Evolutionary conservation across 2,113 vertebrate genomes (phyloP), one percentile per base, ranked within the genome.

Genomic region (Centropristis striata): DNA sequence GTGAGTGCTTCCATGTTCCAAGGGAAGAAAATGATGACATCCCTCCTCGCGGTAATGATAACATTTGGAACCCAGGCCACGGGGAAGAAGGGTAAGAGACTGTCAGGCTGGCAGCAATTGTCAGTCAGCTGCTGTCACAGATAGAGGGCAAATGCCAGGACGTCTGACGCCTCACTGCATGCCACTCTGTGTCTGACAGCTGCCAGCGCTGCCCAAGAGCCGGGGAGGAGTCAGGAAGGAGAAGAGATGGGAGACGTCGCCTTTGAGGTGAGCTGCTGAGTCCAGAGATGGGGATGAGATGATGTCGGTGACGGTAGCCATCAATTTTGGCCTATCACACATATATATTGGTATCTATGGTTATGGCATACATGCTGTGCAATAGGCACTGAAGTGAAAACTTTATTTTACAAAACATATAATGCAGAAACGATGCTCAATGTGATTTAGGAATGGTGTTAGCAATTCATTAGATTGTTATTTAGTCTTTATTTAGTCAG

Each of bases 41-140:
- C 59, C 75, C 77, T 74, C 68, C 85, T 84, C 44, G 36, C 74
- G 50, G 84, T 91, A 90, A 90, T 93, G 87, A 90, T 89, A 92
- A 91, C 87, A 89, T 90, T 92, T 86, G 75, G 84, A 90, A 83
- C 77, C 79, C 66, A 21, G 86, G 81, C 87, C 88, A 79, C 23
- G 61, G 76, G 57, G 39, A 89, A 69, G 80, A 73, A 36, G 64
- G 80, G 66, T 68, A 79, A 86, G 75, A 81, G 75, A 85, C 85
- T 69, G 84, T 89, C 78, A 78, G 72, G 54, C 85, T 83, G 89
- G 80, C 78, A 86, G 84, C 75, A 75, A 88, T 80, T 84, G 89
- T 89, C 86, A 86, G 80, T 89, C 87, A 92, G 80, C 54, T 21
- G 68, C 69, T 82, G 88, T 90, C 76, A 90, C 71, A 39, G 57